phyloP scores from a whole-genome alignment of 2,113 vertebrate genomes.

The Archocentrus centrarchus region DNA sequence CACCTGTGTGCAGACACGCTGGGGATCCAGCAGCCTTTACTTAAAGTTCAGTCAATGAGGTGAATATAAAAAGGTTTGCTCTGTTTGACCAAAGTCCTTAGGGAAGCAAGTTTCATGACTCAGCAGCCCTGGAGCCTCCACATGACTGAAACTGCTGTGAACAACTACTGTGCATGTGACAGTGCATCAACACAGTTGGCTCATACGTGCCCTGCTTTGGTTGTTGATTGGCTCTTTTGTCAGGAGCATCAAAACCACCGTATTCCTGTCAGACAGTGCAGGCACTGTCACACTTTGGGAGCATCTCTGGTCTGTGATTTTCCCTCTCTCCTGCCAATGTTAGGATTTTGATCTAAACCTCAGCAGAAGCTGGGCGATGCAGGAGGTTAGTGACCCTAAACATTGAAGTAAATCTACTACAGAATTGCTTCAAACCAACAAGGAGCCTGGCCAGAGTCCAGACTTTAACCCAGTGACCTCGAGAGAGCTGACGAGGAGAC shows the following conservation, averaged over 20 bases:
- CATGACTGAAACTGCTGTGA: not conserved
- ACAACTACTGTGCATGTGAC: not conserved
- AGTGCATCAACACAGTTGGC: not conserved
- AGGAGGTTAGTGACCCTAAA: not conserved
- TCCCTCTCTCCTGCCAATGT: not conserved
- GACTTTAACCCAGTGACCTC: not conserved
- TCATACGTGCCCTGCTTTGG: not conserved
- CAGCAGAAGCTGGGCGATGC: not conserved
- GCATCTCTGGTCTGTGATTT: not conserved
- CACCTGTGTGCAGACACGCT: not conserved
- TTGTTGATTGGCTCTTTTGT: not conserved
- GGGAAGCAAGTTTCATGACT: not conserved
- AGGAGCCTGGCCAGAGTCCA: not conserved
- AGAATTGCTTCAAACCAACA: not conserved
- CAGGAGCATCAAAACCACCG: not conserved
- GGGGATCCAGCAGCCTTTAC: slow-evolving; percentile 1
- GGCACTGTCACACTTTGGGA: not conserved
- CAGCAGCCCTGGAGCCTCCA: not conserved
- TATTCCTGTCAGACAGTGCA: not conserved
- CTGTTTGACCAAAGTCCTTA: not conserved
- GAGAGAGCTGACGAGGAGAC: not conserved
- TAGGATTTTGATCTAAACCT: not conserved
- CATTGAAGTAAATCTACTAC: not conserved
- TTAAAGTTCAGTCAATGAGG: slow-evolving; percentile 8
- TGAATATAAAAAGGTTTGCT: not conserved